Percentiles rank a stretch among this genome's conserved stretches.
phyloP scores from a whole-genome alignment of 2,113 vertebrate genomes.

The Manacus vitellinus region DNA sequence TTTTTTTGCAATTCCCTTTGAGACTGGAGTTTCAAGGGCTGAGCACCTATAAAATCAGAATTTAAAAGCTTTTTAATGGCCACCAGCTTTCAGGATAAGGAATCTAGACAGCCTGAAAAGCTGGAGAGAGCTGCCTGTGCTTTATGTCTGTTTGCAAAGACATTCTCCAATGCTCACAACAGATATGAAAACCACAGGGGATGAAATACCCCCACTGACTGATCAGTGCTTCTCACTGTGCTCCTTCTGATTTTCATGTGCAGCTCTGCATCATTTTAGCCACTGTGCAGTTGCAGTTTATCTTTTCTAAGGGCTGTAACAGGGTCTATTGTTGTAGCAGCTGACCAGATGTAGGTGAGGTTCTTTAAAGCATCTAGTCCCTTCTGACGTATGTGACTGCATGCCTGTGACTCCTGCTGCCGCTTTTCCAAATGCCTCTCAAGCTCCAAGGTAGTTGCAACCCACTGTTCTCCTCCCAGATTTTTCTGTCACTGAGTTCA shows the following conservation, averaged over 20 bases:
- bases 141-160: background rate
- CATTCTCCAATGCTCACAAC: background rate
- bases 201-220: background rate
- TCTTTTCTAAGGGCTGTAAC: background rate
- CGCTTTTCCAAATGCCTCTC: background rate
- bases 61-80: background rate
- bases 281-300: background rate
- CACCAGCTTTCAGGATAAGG: background rate
- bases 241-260: background rate
- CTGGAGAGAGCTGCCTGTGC: background rate
- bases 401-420: background rate
- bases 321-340: background rate
- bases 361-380: background rate
- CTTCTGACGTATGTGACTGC: background rate
- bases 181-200: accelerated
- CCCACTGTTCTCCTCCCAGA: background rate
- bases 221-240: background rate
- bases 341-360: background rate
- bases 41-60: background rate
- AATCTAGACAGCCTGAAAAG: background rate
- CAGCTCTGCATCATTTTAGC: background rate
- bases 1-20: background rate
- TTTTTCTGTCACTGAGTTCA: background rate
- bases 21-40: background rate
- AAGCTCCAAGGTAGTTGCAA: background rate